Percentiles rank a stretch among this genome's conserved stretches.
These are phyloP conservation scores for Sorex fumeus DNA, from an alignment of 2,113 vertebrate genomes.

Conservation along the genomic window DNA sequence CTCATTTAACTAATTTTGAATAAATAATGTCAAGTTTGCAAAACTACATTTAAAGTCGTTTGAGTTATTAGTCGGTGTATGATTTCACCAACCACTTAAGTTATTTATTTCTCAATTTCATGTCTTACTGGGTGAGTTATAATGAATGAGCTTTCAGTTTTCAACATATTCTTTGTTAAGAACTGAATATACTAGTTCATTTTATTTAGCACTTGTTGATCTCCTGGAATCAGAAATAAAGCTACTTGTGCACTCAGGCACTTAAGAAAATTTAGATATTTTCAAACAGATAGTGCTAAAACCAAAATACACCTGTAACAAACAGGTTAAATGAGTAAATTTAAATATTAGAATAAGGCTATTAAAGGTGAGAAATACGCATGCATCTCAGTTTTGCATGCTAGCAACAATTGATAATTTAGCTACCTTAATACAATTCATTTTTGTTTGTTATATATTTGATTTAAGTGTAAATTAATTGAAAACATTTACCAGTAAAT, in stretches of 20 bases:
- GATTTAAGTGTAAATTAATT: constrained; percentile 76
- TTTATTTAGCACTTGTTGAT: constrained; percentile 13
- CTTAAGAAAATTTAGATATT: constrained; percentile 37
- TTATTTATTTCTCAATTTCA: not conserved
- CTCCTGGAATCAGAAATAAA: not conserved
- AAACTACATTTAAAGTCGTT: not conserved
- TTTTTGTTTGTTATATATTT: constrained; percentile 80
- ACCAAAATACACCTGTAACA: constrained; percentile 30
- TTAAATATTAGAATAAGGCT: not conserved
- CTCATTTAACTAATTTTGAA: constrained; percentile 32
- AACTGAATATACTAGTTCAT: not conserved
- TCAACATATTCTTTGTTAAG: not conserved
- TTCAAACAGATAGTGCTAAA: constrained; percentile 46
- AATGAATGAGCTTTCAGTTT: constrained; percentile 6
- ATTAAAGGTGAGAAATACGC: not conserved
- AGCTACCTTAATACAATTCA: constrained; percentile 74
- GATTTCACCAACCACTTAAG: not conserved
- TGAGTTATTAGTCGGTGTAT: not conserved
- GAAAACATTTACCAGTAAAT: constrained; percentile 61
- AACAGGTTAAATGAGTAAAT: constrained; percentile 11
- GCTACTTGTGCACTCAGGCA: constrained; percentile 7
- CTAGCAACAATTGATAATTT: constrained; percentile 58
- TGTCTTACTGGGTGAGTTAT: not conserved
- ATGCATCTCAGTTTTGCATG: constrained; percentile 13
- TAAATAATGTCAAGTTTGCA: not conserved